Evolutionary conservation across 64 coral and sea anemone genomes (phyloP), one percentile per base, ranked within the genome.

Genomic region (Cladopsammia gracilis): DNA sequence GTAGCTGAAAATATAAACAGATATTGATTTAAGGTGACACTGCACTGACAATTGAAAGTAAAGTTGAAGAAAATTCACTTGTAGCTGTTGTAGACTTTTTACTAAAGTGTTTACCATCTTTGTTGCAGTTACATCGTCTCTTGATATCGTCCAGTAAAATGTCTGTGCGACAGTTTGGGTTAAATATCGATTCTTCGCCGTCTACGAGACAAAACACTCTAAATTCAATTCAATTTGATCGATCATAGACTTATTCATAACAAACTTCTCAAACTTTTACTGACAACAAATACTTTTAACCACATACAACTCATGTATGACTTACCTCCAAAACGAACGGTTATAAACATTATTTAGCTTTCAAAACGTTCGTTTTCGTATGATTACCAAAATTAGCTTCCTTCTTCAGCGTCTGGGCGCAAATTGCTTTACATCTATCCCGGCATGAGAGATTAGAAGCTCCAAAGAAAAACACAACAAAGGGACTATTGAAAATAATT

Each of bases 181-280:
- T 99, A 94, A 96, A 99, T 13, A 99, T 74, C 19, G 88, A 62
- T 89, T 94, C 91, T 83, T 98, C 94, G 62, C 98, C 83, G 72
- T 99, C 94, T 96, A 48, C 11, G 54, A 82, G 52, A 59, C 65
- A 43, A 61, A 52, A 92, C 7, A 62, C 53, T 7, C 25, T 8
- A 49, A 64, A 70, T 34, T 11, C 12, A 43, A 45, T 23, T 59
- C 20, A 26, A 7, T 72, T 71, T 46, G 18, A 87, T 46, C 25
- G 25, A 73, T 88, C 74, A 34, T 34, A 34, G 34, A 34, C 34
- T 11, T 46, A 7, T 10, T 76, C 50, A 71, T 44, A 72, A 51
- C 7, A 73, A 52, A n/a, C 11, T 11, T 54, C 3, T 43, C 15
- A 88, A 88, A 57, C 24, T 7, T 71, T 0, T 8, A 52, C 9